phyloP scores from a whole-genome alignment of 2,113 vertebrate species.

The Melanerpes aurifrons region DNA sequence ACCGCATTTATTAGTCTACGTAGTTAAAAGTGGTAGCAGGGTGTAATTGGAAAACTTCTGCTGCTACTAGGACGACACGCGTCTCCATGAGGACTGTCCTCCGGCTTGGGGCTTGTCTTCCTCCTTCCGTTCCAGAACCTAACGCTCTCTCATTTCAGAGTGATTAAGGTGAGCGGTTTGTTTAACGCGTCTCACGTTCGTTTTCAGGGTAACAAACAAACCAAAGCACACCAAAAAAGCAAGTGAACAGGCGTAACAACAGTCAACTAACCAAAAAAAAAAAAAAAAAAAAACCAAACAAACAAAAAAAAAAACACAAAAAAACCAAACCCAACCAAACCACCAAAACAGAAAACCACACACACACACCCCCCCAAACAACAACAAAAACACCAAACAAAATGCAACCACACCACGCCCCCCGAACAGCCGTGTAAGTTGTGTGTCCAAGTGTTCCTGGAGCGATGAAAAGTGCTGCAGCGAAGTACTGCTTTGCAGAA shows the following conservation, averaged over 20 bases:
- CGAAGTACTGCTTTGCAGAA: rapidly evolving
- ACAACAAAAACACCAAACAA: too few relatives aligned
- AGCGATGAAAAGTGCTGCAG: rapidly evolving
- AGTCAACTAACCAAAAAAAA: too few relatives aligned
- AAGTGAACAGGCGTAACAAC: neutral
- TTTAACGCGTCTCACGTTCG: rapidly evolving
- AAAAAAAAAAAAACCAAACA: too few relatives aligned
- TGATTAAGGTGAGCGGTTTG: rapidly evolving
- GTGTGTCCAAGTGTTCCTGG: neutral
- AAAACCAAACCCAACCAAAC: too few relatives aligned
- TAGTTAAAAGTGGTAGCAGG: neutral
- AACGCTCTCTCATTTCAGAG: rapidly evolving
- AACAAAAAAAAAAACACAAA: too few relatives aligned
- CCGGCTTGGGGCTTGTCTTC: too few relatives aligned
- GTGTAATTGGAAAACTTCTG: too few relatives aligned
- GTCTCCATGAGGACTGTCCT: rapidly evolving
- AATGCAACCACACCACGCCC: too few relatives aligned
- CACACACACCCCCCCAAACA: too few relatives aligned
- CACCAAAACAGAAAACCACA: neutral
- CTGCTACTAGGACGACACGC: too few relatives aligned
- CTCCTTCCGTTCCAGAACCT: neutral
- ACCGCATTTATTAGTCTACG: neutral
- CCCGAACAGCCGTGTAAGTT: neutral
- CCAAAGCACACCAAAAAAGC: neutral
- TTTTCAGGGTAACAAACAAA: neutral